Conservation (phyloP, 2,888 invertebrate species). For the Oscheius sp. region DNA sequence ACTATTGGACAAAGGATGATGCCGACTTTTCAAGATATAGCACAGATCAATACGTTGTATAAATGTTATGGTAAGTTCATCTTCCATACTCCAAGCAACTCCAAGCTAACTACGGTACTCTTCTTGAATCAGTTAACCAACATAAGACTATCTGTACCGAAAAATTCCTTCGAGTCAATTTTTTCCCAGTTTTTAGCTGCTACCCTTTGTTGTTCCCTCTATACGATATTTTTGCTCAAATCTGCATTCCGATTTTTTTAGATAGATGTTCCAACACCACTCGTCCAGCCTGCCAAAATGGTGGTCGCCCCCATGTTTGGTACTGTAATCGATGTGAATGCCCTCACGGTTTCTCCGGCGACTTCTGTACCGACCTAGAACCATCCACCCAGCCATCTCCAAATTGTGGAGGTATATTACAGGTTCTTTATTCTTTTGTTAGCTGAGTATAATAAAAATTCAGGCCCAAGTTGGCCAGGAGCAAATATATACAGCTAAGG, state of each 20-base stretch:
- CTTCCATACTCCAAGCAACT: background rate
- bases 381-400: background rate
- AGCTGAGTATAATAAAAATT: background rate
- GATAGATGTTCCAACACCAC: background rate
- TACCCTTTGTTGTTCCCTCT: too few relatives aligned
- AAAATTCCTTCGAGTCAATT: too few relatives aligned
- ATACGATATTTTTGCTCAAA: too few relatives aligned
- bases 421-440: background rate
- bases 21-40: conserved; percentile 48
- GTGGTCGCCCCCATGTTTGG: conserved; percentile 1
- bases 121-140: too few relatives aligned
- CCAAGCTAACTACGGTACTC: too few relatives aligned
- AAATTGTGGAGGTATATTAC: conserved; percentile 15
- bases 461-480: background rate
- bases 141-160: too few relatives aligned
- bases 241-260: background rate
- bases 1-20: conserved; percentile 53
- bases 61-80: conserved; percentile 39
- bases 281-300: background rate
- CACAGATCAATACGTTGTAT: conserved; percentile 45
- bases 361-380: conserved; percentile 1
- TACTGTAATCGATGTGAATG: conserved; percentile 7
- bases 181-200: too few relatives aligned
- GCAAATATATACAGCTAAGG: background rate
- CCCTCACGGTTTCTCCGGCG: conserved; percentile 12